These are phyloP conservation scores for Cyphomyrmex costatus DNA, from an alignment of 1,140 invertebrate species.

Conservation along the genomic window DNA sequence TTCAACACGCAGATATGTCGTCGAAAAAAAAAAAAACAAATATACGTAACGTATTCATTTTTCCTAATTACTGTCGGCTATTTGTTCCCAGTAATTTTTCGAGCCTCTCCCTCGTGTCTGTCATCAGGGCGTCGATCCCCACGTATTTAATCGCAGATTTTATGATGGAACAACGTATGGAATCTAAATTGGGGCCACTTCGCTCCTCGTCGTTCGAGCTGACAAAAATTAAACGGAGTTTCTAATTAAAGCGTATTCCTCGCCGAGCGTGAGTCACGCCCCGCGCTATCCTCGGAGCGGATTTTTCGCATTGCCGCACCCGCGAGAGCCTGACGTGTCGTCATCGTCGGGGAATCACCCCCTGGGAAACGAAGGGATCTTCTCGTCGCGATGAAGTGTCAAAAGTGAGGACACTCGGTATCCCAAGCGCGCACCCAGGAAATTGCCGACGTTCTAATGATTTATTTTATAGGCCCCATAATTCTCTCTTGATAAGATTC, in stretches of 20 bases:
- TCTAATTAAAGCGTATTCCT: conserved; percentile 63
- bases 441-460: neutral
- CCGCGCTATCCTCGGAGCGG: conserved; percentile 51
- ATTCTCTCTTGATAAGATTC: neutral
- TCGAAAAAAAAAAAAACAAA: conserved; percentile 15
- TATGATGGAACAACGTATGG: conserved; percentile 20
- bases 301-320: conserved; percentile 58
- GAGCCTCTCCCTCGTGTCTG: neutral
- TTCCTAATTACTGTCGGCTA: conserved; percentile 27
- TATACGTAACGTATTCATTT: conserved; percentile 18
- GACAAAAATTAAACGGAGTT: conserved; percentile 54
- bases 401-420: conserved; percentile 44
- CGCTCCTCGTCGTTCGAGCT: conserved; percentile 23
- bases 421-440: neutral
- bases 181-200: conserved; percentile 52
- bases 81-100: conserved; percentile 40
- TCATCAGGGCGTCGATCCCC: neutral
- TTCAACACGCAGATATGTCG: neutral
- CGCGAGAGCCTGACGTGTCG: conserved; percentile 37
- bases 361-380: conserved; percentile 24
- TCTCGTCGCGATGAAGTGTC: conserved; percentile 46
- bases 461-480: conserved; percentile 18
- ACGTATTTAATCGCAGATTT: conserved; percentile 19
- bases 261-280: conserved; percentile 46
- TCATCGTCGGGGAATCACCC: conserved; percentile 58